A percentile compares a stretch with the other conserved stretches of the same genome.
These are phyloP conservation scores for Sebastes trivittatus DNA, from an alignment of 2,797 vertebrate genomes.

Conservation along the genomic window DNA sequence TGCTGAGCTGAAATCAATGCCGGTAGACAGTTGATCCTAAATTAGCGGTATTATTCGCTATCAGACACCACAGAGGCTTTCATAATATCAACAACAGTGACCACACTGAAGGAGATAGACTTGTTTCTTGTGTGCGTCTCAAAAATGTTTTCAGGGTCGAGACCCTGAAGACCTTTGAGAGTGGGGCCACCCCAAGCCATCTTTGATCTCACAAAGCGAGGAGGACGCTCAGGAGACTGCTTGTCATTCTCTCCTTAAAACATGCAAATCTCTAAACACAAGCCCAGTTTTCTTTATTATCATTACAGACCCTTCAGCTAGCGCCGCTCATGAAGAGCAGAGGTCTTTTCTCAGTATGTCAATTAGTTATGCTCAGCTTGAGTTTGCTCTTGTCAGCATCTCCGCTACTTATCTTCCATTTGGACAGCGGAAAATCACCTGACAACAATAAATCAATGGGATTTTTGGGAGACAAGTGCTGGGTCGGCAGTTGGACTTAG, in stretches of 20 bases:
- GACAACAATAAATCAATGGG: constrained; percentile 58
- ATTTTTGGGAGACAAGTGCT: constrained; percentile 9
- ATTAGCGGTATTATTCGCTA: constrained; percentile 13
- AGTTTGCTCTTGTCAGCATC: constrained; percentile 43
- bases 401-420: constrained; percentile 43
- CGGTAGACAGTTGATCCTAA: neutral
- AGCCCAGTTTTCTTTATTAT: constrained; percentile 18
- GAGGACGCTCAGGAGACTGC: constrained; percentile 13
- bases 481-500: constrained; percentile 40
- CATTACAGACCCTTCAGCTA: neutral
- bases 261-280: constrained; percentile 64
- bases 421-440: constrained; percentile 42
- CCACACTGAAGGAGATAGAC: constrained; percentile 46
- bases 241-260: constrained; percentile 57
- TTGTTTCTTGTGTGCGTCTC: constrained; percentile 63
- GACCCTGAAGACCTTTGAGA: constrained; percentile 42
- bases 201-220: constrained; percentile 51
- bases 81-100: constrained; percentile 11
- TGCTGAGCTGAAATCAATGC: neutral
- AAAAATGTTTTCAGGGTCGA: constrained; percentile 58
- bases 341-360: constrained; percentile 32
- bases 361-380: constrained; percentile 44
- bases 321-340: neutral
- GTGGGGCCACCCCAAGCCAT: constrained; percentile 60
- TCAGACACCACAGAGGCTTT: constrained; percentile 4